Percentiles rank a stretch among this genome's conserved stretches.
These are phyloP conservation scores for Trichonephila inaurata DNA, from an alignment of 1,140 invertebrate species.

Conservation along the genomic window DNA sequence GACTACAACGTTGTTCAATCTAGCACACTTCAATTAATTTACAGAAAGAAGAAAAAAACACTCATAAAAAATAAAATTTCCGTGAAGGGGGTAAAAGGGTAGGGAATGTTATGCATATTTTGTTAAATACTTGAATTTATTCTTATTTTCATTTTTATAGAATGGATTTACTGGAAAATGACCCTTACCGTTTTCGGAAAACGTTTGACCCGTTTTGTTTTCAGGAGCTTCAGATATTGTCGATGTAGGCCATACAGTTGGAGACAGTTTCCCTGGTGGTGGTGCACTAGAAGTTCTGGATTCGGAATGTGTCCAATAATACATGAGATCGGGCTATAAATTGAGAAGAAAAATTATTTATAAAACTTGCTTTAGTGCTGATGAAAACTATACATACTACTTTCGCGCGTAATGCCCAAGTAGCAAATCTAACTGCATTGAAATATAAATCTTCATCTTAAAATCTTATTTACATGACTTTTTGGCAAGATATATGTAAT, in stretches of 20 bases:
- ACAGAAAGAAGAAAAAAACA: neutral
- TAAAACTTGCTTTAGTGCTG: no score
- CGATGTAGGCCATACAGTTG: constrained; percentile 82
- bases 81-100: no score
- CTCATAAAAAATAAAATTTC: no score
- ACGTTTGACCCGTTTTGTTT: constrained; percentile 80
- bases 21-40: neutral
- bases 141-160: neutral
- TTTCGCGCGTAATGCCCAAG: no score
- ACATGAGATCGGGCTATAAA: constrained; percentile 90
- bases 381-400: no score
- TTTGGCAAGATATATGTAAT: no score
- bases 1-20: no score
- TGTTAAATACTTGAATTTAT: no score
- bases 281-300: constrained; percentile 84
- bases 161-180: neutral
- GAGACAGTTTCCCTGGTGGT: constrained; percentile 86
- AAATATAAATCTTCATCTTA: no score
- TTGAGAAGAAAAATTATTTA: constrained; percentile 77
- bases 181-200: constrained; percentile 82
- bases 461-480: no score
- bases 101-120: no score
- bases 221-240: constrained; percentile 78
- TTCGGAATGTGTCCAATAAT: constrained; percentile 92
- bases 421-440: no score